Conservation (phyloP, 2,113 vertebrate species). For the Archilochus colubris region DNA sequence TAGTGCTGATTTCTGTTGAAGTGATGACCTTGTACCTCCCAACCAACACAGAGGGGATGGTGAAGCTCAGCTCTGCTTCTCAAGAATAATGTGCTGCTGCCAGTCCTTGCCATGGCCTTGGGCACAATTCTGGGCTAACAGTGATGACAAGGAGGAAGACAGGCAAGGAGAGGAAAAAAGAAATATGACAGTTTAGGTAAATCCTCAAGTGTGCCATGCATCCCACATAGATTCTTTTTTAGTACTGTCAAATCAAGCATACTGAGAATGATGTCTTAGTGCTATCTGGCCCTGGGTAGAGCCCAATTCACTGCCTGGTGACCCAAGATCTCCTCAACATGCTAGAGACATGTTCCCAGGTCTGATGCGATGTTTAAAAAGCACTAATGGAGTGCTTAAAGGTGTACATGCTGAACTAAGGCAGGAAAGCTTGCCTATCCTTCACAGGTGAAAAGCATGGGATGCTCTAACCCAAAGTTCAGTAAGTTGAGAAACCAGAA, state of each 20-base stretch:
- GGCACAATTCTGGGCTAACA: rapidly evolving
- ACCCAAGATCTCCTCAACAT: not conserved
- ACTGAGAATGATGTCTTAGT: not conserved
- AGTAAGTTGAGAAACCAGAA: not conserved
- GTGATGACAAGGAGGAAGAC: not conserved
- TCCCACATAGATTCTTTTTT: not conserved
- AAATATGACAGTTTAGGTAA: not conserved
- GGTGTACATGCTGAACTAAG: not conserved
- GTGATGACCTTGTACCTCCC: not conserved
- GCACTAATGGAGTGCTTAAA: not conserved
- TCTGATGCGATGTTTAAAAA: not conserved
- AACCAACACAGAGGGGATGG: not conserved
- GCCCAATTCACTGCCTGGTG: not conserved
- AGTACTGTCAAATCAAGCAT: not conserved
- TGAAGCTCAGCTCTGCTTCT: not conserved
- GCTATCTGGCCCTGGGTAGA: not conserved
- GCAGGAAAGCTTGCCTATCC: not conserved
- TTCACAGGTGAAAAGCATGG: not conserved
- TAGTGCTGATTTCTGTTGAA: not conserved
- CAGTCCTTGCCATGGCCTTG: not conserved
- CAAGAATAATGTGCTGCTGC: not conserved
- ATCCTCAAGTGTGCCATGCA: not conserved
- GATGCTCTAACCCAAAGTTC: not conserved
- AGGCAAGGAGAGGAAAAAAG: not conserved
- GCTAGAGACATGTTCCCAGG: not conserved